Percentiles rank a stretch among this genome's conserved stretches.
phyloP scores from a whole-genome alignment of 2,797 vertebrate species.

The Paramormyrops hopkinsi region DNA sequence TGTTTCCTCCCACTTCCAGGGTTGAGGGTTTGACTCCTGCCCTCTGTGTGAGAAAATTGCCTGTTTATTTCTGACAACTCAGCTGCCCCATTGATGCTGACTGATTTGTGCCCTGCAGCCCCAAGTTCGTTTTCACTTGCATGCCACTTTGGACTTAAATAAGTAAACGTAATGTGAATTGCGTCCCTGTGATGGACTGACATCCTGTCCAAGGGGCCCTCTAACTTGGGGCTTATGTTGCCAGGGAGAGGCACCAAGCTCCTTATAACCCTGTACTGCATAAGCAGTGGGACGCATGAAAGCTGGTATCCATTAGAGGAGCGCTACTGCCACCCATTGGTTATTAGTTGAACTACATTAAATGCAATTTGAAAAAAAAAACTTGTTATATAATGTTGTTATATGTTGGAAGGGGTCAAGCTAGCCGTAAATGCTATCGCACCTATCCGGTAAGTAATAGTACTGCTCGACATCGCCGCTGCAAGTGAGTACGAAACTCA shows the following conservation, averaged over 20 bases:
- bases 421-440: not conserved
- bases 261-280: not conserved
- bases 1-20: not conserved
- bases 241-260: not conserved
- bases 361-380: not conserved
- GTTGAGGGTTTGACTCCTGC: not conserved
- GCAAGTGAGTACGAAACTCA: not conserved
- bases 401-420: not conserved
- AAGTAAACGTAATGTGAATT: not conserved
- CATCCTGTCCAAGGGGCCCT: not conserved
- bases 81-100: not conserved
- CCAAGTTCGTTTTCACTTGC: not conserved
- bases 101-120: not conserved
- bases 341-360: not conserved
- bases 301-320: not conserved
- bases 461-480: not conserved
- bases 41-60: not conserved
- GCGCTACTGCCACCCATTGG: not conserved
- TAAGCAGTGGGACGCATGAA: not conserved
- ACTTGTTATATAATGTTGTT: not conserved
- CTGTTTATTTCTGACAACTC: not conserved
- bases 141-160: not conserved
- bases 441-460: not conserved
- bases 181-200: not conserved
- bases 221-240: not conserved